A percentile compares a stretch with the other conserved stretches of the same genome.
Evolutionary conservation across 2,113 vertebrate genomes (phyloP).

Genomic region (Oenanthe oenanthe): DNA sequence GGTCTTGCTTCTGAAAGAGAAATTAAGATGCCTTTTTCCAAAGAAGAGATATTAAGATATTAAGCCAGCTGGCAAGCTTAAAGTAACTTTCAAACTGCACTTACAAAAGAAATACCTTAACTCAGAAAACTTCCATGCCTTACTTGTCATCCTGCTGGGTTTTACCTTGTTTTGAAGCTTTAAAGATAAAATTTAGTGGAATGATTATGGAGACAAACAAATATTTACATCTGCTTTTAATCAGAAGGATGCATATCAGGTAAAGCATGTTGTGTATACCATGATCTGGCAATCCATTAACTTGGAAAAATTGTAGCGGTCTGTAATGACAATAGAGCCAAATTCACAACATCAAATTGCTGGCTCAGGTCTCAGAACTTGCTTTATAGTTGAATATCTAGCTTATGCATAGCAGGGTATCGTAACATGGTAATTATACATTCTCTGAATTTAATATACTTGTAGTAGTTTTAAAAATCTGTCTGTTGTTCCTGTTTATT

Average conservation of each 20-base stretch:
- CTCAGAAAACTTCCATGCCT: background rate
- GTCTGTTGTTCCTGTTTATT: background rate
- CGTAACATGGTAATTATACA: background rate
- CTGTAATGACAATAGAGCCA: background rate
- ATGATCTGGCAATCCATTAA: background rate
- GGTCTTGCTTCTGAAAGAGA: constrained; percentile 28
- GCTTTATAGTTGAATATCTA: background rate
- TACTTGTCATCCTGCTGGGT: background rate
- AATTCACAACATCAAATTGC: background rate
- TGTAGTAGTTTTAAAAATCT: background rate
- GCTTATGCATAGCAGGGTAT: background rate
- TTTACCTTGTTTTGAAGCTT: background rate
- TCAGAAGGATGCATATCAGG: background rate
- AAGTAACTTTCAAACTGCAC: background rate
- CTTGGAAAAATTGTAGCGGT: background rate
- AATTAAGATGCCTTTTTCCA: constrained; percentile 18
- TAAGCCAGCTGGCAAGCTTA: background rate
- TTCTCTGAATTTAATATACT: background rate
- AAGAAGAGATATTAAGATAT: background rate
- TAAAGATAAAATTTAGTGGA: background rate
- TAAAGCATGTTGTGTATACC: background rate
- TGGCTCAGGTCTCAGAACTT: background rate
- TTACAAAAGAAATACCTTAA: background rate
- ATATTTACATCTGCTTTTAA: background rate
- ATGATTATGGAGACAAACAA: background rate